phyloP scores from a whole-genome alignment of 2,113 vertebrate species.

The Crotophaga sulcirostris region DNA sequence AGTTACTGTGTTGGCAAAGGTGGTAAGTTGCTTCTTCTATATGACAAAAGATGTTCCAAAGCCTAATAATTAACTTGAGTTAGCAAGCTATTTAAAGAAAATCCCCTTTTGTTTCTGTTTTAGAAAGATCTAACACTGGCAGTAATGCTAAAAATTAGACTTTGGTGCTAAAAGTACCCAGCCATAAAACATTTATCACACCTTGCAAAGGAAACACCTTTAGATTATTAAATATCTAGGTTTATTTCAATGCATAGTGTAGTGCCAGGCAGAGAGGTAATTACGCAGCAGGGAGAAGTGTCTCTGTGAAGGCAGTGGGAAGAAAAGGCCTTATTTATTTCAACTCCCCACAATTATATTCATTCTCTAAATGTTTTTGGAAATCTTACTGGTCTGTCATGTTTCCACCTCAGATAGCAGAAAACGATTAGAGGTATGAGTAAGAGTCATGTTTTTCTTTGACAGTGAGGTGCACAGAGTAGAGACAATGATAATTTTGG shows the following conservation, averaged over 20 bases:
- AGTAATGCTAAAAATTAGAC: slow-evolving; percentile 8
- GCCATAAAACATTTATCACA: background rate
- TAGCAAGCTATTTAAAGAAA: background rate
- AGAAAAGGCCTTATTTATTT: slow-evolving; percentile 48
- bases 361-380: slow-evolving; percentile 32
- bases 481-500: slow-evolving; percentile 30
- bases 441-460: background rate
- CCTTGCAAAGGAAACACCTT: background rate
- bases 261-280: background rate
- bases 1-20: background rate
- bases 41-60: background rate
- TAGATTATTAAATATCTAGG: background rate
- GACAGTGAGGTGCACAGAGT: background rate
- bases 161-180: background rate
- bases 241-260: background rate
- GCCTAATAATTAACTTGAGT: background rate
- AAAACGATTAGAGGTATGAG: background rate
- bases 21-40: background rate
- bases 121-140: background rate
- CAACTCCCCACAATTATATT: slow-evolving; percentile 4
- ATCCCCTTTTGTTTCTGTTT: background rate
- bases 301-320: background rate
- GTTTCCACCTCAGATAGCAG: background rate
- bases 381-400: slow-evolving; percentile 4
- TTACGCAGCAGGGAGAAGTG: slow-evolving; percentile 18